Base-by-base conservation (phyloP, 2,113 vertebrate species). In the Gallinago undulata region DNA sequence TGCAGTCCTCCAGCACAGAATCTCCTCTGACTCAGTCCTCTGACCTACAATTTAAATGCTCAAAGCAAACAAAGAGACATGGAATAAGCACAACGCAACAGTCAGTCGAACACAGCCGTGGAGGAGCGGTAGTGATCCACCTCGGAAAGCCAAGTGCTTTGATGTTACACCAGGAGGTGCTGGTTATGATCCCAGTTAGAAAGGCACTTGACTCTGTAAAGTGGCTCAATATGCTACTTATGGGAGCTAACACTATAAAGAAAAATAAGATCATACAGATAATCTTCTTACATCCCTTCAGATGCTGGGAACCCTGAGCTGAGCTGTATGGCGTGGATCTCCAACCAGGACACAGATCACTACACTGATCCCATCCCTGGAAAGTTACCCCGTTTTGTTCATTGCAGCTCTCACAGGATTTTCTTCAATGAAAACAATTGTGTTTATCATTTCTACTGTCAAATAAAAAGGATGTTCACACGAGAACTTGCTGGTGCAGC, bases 1-100 rank as follows among this genome's bases (percentile, higher is more conserved):
- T 4, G 16, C 53, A 28, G 0, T 0, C 7, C 31, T 73, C 48
- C 76, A 76, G 43, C 6, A 4, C 28, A 60, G n/a, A 67, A 47
- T 14, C 63, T 19, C 43, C 43, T 62, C 31, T 64, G 75, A 56
- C 22, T 62, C 30, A 51, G 45, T 25, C 43, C 48, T 45, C 56
- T 5, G 53, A 73, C 11, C 19, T 59, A 45, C 10, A 68, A 11
- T 41, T 81, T 43, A 92, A 85, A 87, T 48, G 39, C 43, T 59
- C 31, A 60, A 76, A 87, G 43, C 28, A 81, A 89, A 47, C 9
- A 35, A 11, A 66, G 22, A 81, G 19, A 93, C 13, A 0, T 16
- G 27, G 76, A 41, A 41, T 10, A 72, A 87, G 60, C n/a, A 88
- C 24, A 41, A 63, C 47, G 28, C 2, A 55, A 27, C 45, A 69